Conservation (phyloP, 2,113 vertebrate species). For the Brachyistius frenatus region DNA sequence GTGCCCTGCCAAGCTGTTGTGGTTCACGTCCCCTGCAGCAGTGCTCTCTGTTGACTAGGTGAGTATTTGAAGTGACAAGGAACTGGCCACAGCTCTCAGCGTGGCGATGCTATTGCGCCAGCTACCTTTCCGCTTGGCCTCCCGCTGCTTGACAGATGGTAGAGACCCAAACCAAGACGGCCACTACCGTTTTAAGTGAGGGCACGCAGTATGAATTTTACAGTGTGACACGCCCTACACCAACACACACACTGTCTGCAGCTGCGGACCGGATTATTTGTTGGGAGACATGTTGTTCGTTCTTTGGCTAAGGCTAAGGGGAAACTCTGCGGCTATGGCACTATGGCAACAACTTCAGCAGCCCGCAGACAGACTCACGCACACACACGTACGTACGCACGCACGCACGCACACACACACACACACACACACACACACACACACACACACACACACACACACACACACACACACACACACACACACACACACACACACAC, state of each 20-base stretch:
- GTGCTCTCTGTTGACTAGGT: conserved; percentile 52
- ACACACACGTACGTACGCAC: not conserved
- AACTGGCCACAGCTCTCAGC: conserved; percentile 50
- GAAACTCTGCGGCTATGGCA: conserved; percentile 40
- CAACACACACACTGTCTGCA: conserved; percentile 42
- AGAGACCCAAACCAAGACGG: conserved; percentile 52
- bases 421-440: not conserved
- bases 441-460: not conserved
- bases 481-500: not conserved
- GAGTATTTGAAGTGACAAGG: conserved; percentile 65
- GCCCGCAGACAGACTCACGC: not conserved
- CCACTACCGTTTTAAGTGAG: conserved; percentile 56
- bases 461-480: not conserved
- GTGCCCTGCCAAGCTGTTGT: conserved; percentile 29
- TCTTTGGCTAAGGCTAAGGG: conserved; percentile 22
- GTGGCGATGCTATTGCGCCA: conserved; percentile 16
- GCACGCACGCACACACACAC: not conserved
- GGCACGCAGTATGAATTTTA: conserved; percentile 44
- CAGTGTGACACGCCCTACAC: conserved; percentile 55
- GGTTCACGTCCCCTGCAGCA: conserved; percentile 49
- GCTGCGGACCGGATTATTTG: conserved; percentile 45
- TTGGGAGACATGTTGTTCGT: conserved; percentile 16
- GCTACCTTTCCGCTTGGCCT: conserved; percentile 12
- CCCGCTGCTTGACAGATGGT: conserved; percentile 61
- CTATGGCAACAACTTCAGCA: conserved; percentile 49